Percentiles rank a stretch among this genome's conserved stretches.
phyloP scores from a whole-genome alignment of 2,888 invertebrate genomes.

The Glyphotaelius pellucidus region DNA sequence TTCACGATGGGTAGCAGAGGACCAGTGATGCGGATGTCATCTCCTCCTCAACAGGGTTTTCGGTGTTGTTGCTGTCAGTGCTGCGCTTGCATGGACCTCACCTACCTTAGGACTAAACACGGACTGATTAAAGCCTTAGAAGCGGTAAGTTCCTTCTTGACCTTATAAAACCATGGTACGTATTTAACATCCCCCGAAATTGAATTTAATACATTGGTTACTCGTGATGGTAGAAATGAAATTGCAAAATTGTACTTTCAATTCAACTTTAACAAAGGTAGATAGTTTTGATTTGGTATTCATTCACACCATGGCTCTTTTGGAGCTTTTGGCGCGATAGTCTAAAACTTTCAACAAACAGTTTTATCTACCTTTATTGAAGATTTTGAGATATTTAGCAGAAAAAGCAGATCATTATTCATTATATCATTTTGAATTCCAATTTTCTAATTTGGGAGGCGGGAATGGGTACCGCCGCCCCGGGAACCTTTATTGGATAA shows the following conservation, averaged over 20 bases:
- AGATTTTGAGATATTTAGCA: too few relatives aligned
- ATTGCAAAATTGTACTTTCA: neutral
- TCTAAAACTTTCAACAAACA: too few relatives aligned
- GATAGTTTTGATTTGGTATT: too few relatives aligned
- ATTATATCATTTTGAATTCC: too few relatives aligned
- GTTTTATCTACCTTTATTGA: too few relatives aligned
- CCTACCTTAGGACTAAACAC: conserved; percentile 84
- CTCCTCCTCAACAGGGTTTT: conserved; percentile 50
- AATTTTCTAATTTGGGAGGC: too few relatives aligned
- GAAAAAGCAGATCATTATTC: too few relatives aligned
- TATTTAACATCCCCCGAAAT: neutral
- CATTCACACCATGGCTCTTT: too few relatives aligned
- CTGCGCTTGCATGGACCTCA: conserved; percentile 88
- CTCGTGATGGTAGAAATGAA: neutral
- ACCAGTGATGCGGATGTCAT: conserved; percentile 52
- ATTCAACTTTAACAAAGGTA: too few relatives aligned
- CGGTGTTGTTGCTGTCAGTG: conserved; percentile 85
- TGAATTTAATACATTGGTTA: neutral
- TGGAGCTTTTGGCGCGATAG: too few relatives aligned
- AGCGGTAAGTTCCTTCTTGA: conserved; percentile 79
- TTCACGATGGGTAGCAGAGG: conserved; percentile 29
- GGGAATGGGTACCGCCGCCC: too few relatives aligned
- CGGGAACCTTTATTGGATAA: too few relatives aligned
- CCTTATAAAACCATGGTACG: neutral
- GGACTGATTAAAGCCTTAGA: conserved; percentile 87